Percentiles rank a stretch among this genome's conserved stretches.
Evolutionary conservation across 2,888 invertebrate genomes (phyloP).

Genomic region (Caenorhabditis imperialis): DNA sequence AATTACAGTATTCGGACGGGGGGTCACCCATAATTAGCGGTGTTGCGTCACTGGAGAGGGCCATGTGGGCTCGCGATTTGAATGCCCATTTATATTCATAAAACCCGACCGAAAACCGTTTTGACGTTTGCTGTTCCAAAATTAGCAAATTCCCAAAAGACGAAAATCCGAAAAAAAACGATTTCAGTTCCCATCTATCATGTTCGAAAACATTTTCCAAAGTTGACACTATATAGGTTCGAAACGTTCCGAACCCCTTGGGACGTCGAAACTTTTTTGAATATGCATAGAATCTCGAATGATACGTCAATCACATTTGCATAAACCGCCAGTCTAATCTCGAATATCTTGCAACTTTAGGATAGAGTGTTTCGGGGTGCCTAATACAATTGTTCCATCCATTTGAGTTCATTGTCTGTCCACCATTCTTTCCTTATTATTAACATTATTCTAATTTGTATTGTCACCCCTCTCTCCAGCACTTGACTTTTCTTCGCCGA

Average conservation of each 20-base stretch:
- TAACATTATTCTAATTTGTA: conserved; percentile 56
- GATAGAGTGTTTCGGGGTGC: conserved; percentile 1
- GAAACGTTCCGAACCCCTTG: too few species aligned
- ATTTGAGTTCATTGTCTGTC: conserved; percentile 29
- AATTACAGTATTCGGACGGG: conserved; percentile 37
- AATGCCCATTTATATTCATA: too few species aligned
- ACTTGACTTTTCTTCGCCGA: conserved; percentile 43
- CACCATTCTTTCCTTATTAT: conserved; percentile 13
- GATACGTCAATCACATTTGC: conserved; percentile 50
- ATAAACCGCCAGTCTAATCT: too few species aligned
- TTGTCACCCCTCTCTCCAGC: too few species aligned
- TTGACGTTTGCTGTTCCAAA: too few species aligned
- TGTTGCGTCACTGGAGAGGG: conserved; percentile 14
- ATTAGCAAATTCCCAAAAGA: too few species aligned
- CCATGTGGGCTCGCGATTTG: too few species aligned
- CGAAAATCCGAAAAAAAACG: conserved; percentile 17
- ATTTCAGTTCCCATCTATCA: conserved; percentile 24
- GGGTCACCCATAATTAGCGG: conserved; percentile 46
- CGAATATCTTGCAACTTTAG: background rate
- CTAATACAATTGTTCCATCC: too few species aligned
- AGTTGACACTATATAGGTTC: conserved; percentile 31
- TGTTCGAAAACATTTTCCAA: background rate
- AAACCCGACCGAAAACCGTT: too few species aligned
- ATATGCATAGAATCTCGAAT: conserved; percentile 43
- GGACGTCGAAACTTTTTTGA: conserved; percentile 35